phyloP scores from a whole-genome alignment of 2,888 invertebrate genomes.

The Netelia fuscicornis region DNA sequence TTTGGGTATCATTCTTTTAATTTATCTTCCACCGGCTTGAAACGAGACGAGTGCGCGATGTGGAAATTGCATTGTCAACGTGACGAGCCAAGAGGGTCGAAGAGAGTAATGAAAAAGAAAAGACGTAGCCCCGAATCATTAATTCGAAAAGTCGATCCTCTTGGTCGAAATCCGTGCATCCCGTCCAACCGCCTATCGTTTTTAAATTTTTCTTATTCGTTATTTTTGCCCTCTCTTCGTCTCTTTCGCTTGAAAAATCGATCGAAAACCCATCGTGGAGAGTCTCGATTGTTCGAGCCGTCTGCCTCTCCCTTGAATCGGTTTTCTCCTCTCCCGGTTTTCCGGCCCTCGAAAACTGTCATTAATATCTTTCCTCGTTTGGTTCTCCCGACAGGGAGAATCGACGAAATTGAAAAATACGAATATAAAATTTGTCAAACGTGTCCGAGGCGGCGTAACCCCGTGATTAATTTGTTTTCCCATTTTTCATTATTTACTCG shows the following conservation, averaged over 20 bases:
- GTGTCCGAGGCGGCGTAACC: background rate
- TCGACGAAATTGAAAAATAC: conserved; percentile 45
- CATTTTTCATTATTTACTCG: too few species aligned
- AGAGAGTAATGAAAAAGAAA: background rate
- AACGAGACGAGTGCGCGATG: background rate
- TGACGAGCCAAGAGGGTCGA: conserved; percentile 24
- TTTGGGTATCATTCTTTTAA: background rate
- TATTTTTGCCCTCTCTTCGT: conserved; percentile 10
- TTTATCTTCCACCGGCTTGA: background rate
- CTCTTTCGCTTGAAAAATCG: conserved; percentile 18
- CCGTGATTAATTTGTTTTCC: too few species aligned
- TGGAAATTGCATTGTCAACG: conserved; percentile 33
- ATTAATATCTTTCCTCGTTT: conserved; percentile 35
- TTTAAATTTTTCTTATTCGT: conserved; percentile 42
- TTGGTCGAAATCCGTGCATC: background rate
- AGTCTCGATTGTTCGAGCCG: conserved; percentile 23
- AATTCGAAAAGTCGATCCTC: conserved; percentile 32
- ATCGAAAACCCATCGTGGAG: conserved; percentile 21
- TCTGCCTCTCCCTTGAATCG: conserved; percentile 20
- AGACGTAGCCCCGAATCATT: conserved; percentile 19
- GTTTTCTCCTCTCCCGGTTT: background rate
- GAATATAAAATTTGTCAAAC: conserved; percentile 38
- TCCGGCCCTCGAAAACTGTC: conserved; percentile 10
- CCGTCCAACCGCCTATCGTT: background rate
- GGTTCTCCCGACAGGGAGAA: conserved; percentile 1